phyloP scores from a whole-genome alignment of 2,888 invertebrate species.

The Ganaspis brasiliensis region DNA sequence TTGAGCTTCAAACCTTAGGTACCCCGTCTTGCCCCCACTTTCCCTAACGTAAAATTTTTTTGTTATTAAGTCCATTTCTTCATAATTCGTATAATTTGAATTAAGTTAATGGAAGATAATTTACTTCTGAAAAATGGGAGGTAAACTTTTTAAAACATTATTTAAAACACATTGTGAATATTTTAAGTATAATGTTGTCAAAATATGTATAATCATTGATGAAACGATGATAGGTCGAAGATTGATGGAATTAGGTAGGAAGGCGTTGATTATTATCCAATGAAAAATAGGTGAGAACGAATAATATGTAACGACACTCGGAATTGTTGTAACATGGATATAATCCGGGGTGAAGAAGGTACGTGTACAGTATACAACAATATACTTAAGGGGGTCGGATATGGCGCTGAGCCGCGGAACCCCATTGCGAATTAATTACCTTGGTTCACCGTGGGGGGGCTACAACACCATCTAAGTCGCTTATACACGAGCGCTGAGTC shows the following conservation, averaged over 20 bases:
- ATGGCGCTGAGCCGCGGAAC: slow-evolving; percentile 64
- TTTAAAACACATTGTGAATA: no score
- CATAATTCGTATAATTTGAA: no score
- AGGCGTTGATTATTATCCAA: background rate
- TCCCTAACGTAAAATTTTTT: no score
- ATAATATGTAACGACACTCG: slow-evolving; percentile 5
- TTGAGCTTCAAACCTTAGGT: no score
- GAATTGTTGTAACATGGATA: slow-evolving; percentile 42
- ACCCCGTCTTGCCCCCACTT: no score
- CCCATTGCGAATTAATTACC: slow-evolving; percentile 77
- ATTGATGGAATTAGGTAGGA: background rate
- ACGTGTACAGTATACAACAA: slow-evolving; percentile 34
- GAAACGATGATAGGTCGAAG: background rate
- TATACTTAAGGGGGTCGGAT: slow-evolving; percentile 45
- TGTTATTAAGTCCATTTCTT: no score
- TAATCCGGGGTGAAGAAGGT: slow-evolving; percentile 32
- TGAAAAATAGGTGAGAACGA: slow-evolving; percentile 5
- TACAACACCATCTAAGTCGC: slow-evolving; percentile 58
- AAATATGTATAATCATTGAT: background rate
- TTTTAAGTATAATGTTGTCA: background rate
- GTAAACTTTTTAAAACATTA: no score
- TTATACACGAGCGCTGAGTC: slow-evolving; percentile 67
- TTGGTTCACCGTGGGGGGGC: slow-evolving; percentile 69
- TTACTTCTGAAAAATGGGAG: no score
- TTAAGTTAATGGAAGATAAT: no score